Evolutionary conservation across 30 jellyfish, hydroid and myxozoan species (phyloP), one percentile per base, ranked within the genome.

Genomic region (Turritopsis rubra): DNA sequence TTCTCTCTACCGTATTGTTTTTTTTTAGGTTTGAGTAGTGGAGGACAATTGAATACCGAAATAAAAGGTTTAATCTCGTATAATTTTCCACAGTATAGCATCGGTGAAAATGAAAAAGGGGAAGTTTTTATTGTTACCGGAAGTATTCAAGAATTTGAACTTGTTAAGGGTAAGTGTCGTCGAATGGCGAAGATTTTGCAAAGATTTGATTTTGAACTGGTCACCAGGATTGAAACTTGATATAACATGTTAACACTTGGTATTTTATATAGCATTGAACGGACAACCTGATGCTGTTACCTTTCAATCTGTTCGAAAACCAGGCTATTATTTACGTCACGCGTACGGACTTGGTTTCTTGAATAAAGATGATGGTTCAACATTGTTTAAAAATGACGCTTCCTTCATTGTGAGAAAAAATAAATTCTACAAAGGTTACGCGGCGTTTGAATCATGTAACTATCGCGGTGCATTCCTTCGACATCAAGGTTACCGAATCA

Each of bases 361-460:
- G 53, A 18, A 80, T 70, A 27, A 16, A 13, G 54, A 24, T 9
- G 87, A 52, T 7, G 60, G 28, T 17, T 31, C 81, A 21, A 83
- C 17, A 31, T 26, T 53, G 53, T 80, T 52, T 28, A 80, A 70
- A 26, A 52, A 80, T 65, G 87, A 52, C 4, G 87, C 82, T 7
- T 80, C 81, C 7, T 80, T 80, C 79, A 18, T 1, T 18, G 24
- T 65, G 16, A 30, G 52, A 23, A 21, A 28, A 25, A 53, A 60
- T 30, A 53, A 29, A 52, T 53, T 21, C 87, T 53, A 52, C 65
- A 8, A 30, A 1, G 81, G 81, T 21, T 53, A 25, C 21, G 8
- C 60, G 13, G 54, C 87, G 54, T 80, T 80, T 53, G 81, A 80
- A 80, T 80, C 87, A 13, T 24, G 54, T 41, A 80, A 80, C 52